Evolutionary conservation across 2,797 vertebrate species (phyloP).

Genomic region (Fratercula arctica): DNA sequence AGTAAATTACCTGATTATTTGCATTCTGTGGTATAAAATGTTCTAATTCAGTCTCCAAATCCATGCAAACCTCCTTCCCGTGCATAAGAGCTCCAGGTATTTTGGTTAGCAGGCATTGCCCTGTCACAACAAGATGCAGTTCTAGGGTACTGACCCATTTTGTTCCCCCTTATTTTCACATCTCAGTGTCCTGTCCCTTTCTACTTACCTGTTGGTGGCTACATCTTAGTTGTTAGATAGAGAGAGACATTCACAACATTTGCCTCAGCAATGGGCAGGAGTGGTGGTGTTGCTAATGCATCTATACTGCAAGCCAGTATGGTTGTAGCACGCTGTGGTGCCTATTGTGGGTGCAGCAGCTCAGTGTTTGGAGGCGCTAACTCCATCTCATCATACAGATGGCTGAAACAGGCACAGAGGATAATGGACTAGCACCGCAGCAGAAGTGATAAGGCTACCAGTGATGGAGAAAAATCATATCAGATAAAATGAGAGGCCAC

Average conservation of each 20-base stretch:
- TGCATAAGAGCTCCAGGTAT: not conserved
- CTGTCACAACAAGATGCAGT: not conserved
- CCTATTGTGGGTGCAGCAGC: not conserved
- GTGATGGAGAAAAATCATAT: not conserved
- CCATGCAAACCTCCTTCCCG: not conserved
- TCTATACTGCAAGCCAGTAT: not conserved
- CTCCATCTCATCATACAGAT: not conserved
- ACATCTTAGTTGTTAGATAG: not conserved
- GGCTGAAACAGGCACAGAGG: not conserved
- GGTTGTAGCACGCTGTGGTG: too few relatives aligned
- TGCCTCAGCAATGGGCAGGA: not conserved
- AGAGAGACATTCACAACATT: not conserved
- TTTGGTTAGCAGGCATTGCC: not conserved
- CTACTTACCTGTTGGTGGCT: not conserved
- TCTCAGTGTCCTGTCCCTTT: not conserved
- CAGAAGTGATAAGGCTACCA: not conserved
- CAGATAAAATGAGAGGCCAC: not conserved
- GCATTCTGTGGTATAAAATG: constrained; percentile 34
- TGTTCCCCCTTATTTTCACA: not conserved
- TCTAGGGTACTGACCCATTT: not conserved
- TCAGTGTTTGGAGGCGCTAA: not conserved
- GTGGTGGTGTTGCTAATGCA: not conserved
- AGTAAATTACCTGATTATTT: constrained; percentile 65
- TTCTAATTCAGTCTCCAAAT: constrained; percentile 18
- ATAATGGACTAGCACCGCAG: not conserved